These are phyloP conservation scores for Pogonocherus hispidulus DNA, from an alignment of 2,888 invertebrate species.

Conservation along the genomic window DNA sequence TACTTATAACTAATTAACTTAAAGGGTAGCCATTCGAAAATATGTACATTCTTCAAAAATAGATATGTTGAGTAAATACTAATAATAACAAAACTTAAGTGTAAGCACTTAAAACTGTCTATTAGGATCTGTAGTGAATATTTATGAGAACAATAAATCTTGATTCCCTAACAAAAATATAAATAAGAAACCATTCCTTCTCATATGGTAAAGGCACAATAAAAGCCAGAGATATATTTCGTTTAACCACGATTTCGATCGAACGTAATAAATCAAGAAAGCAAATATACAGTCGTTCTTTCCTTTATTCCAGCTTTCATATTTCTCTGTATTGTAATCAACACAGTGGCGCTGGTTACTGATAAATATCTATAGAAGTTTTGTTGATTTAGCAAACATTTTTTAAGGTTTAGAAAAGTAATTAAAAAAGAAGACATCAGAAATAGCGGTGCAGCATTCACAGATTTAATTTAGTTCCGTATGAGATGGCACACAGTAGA, in stretches of 20 bases:
- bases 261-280: conserved; percentile 38
- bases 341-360: conserved; percentile 29
- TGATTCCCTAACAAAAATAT: background rate
- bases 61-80: too few species aligned
- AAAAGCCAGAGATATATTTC: background rate
- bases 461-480: too few species aligned
- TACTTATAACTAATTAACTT: background rate
- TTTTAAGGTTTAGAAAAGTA: too few species aligned
- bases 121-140: too few species aligned
- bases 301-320: conserved; percentile 39
- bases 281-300: conserved; percentile 39
- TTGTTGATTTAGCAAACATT: too few species aligned
- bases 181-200: background rate
- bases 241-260: conserved; percentile 22
- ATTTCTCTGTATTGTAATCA: conserved; percentile 42
- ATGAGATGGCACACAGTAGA: too few species aligned
- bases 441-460: too few species aligned
- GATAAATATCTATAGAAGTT: conserved; percentile 38
- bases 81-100: too few species aligned
- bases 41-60: background rate
- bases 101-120: too few species aligned
- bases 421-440: too few species aligned
- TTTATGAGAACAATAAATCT: background rate
- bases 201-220: background rate
- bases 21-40: background rate